Base-by-base conservation (phyloP, 2,113 vertebrate species). In the Nanorana parkeri region DNA sequence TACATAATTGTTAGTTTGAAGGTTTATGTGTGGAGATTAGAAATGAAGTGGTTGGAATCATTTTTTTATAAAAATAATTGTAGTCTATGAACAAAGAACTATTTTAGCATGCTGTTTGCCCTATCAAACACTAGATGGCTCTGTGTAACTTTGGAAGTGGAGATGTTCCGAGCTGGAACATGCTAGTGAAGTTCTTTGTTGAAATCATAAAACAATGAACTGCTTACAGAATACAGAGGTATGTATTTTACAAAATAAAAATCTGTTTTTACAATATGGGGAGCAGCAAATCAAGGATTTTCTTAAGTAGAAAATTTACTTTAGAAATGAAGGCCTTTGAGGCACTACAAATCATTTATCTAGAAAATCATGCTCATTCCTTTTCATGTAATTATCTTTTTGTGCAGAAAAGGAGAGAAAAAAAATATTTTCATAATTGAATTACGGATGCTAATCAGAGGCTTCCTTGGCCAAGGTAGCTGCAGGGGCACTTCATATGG, bases 111-210 rank as follows among this genome's bases (percentile, higher is more conserved):
- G 23, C 51, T 29, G 69, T 5, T 19, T 19, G 20, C 63, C 68
- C 6, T 28, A 16, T 32, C 8, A 3, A 66, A 21, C 79, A 81
- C 79, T 73, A 81, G 79, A 55, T 81, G 79, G 69, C 79, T 65
- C 79, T n/a, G 17, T 73, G 60, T 65, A 55, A 24, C 68, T 73
- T 28, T 11, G 11, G n/a, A 55, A 56, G 20, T 8, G 36, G 15
- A 36, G 5, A 41, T 68, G 19, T 28, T 55, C 3, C 1, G 23
- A 17, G 20, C 19, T 67, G 2, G 52, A 5, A 17, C 24, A 28
- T 47, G 0, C 24, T 28, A 4, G 16, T 23, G 15, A 69, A 29
- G 52, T 58, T 65, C 41, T 78, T 67, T 78, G 63, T 78, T 67
- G 6, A 66, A 79, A 23, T 36, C n/a, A 41, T 41, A 51, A 55